Evolutionary conservation across 2,888 invertebrate genomes (phyloP), one percentile per base, ranked within the genome.

Genomic region (Elgonia sp.): DNA sequence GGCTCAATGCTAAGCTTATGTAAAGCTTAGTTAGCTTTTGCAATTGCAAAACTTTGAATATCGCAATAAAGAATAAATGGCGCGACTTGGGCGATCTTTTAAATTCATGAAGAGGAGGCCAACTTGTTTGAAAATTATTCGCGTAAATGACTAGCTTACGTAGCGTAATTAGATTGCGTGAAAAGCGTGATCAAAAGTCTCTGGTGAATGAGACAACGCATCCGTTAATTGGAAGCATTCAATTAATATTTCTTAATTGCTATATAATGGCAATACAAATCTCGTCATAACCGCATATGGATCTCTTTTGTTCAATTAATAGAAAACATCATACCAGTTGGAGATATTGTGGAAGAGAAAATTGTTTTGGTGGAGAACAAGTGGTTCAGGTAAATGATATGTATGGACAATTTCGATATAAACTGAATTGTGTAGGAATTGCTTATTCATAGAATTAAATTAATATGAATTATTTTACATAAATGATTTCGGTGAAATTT

Each of bases 231-330:
- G 93, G 92, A 92, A 92, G 90, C 91, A 92, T 93, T 93, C 93
- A 93, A 94, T 93, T 93, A 94, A 91, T 91, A 92, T 91, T 89
- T 91, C 91, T 93, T 93, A 93, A 93, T 93, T 93, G 92, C 90
- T 87, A 91, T 90, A 89, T 91, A 92, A 91, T 91, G 91, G 87
- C 91, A 90, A 89, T 89, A 89, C 90, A 87, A 91, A 92, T 92
- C 92, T 91, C 93, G 92, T 91, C 91, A 92, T 92, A 62, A 62
- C 62, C 37, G 62, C 37, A 62, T 10, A n/a, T 39, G 4, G 37
- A 8, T 93, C 92, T 93, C 92, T 50, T 69, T 92, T 92, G 92
- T 92, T 92, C 93, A 93, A 93, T 93, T 57, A 57, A 57, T 55
- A n/a, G 18, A 55, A 55, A 18, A 8, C 8, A 16, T 55, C 55